These are phyloP conservation scores for Rugalucina vietnamica DNA, from an alignment of 2,888 invertebrate genomes.

Conservation along the genomic window DNA sequence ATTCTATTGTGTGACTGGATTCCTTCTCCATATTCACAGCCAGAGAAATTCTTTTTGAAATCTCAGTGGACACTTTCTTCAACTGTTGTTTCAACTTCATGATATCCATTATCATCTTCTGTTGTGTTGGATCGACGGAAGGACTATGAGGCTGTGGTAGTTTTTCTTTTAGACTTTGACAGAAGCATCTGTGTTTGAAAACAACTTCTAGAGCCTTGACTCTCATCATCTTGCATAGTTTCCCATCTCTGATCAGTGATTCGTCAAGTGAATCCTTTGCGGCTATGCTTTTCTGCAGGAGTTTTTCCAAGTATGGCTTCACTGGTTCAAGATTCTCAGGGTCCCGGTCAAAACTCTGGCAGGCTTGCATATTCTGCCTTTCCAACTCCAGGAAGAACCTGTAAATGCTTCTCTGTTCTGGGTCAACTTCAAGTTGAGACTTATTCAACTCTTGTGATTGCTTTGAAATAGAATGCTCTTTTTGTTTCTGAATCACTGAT, in stretches of 20 bases:
- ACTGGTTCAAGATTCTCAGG: not conserved
- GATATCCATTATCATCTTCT: not conserved
- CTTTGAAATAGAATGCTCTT: constrained; percentile 24
- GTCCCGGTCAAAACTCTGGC: not conserved
- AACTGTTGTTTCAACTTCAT: not conserved
- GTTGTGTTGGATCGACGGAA: not conserved
- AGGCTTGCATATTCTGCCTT: constrained; percentile 1
- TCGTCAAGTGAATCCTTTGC: constrained; percentile 21
- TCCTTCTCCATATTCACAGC: constrained; percentile 29
- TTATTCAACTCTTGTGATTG: constrained; percentile 36
- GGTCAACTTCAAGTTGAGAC: constrained; percentile 26
- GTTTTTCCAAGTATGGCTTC: not conserved
- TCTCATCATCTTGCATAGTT: constrained; percentile 37
- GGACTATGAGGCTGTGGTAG: not conserved
- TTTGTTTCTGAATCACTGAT: constrained; percentile 10
- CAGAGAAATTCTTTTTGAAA: not conserved
- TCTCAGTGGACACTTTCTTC: not conserved
- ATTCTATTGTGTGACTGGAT: not conserved
- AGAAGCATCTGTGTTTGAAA: constrained; percentile 39
- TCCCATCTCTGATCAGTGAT: constrained; percentile 17
- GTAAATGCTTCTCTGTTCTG: constrained; percentile 32
- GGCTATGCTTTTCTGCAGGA: not conserved
- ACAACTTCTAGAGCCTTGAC: constrained; percentile 48
- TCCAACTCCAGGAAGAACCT: constrained; percentile 36
- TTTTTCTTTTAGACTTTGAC: not conserved